Evolutionary conservation across 1,140 invertebrate genomes (phyloP).

Genomic region (Rhizoglyphus robini): DNA sequence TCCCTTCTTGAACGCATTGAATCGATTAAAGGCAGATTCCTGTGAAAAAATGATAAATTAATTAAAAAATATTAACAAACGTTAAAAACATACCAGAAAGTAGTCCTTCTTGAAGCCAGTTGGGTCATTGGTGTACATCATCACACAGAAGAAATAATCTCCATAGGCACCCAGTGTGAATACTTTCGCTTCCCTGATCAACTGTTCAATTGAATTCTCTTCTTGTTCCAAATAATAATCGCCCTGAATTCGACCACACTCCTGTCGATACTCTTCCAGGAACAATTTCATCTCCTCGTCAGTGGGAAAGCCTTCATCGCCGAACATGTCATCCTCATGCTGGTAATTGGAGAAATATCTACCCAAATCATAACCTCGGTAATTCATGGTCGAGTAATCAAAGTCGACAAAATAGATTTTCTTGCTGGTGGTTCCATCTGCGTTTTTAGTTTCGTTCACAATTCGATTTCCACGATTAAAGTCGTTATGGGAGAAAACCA

Average conservation of each 20-base stretch:
- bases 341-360: constrained; percentile 13
- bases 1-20: background rate
- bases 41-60: background rate
- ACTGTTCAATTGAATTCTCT: background rate
- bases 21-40: background rate
- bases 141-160: constrained; percentile 10
- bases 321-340: constrained; percentile 7
- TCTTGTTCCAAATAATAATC: background rate
- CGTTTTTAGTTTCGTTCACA: too few relatives aligned
- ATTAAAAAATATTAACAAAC: background rate
- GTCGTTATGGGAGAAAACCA: constrained; percentile 12
- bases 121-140: background rate
- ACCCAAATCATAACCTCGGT: constrained; percentile 14
- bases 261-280: constrained; percentile 7
- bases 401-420: constrained; percentile 13
- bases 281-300: constrained; percentile 16
- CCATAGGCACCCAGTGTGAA: background rate
- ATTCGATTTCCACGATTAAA: constrained; percentile 18
- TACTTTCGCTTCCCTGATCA: background rate
- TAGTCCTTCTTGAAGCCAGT: background rate
- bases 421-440: background rate
- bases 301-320: constrained; percentile 6
- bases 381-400: constrained; percentile 12
- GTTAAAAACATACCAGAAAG: background rate
- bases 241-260: background rate